Evolutionary conservation across 2,888 invertebrate genomes (phyloP).

Genomic region (Mesopsocus fuscifrons): DNA sequence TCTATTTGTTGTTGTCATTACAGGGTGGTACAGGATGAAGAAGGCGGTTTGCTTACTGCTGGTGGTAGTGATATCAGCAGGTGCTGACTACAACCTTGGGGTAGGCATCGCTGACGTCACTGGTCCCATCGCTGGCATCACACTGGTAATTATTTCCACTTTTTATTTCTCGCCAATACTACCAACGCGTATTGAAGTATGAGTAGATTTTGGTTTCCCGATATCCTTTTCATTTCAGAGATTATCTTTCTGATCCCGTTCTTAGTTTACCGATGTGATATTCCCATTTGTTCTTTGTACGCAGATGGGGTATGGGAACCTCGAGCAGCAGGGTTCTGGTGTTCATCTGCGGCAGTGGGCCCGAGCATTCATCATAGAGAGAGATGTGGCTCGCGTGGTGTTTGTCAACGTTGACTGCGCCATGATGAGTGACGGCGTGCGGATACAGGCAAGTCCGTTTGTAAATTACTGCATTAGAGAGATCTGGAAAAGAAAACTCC

Average conservation of each 20-base stretch:
- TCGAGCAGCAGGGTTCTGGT: slow-evolving; percentile 62
- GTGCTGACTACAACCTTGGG: slow-evolving; percentile 33
- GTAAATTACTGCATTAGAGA: no score
- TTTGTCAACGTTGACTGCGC: slow-evolving; percentile 74
- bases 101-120: slow-evolving; percentile 82
- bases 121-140: slow-evolving; percentile 75
- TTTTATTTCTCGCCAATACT: no score
- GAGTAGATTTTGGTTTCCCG: no score
- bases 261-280: no score
- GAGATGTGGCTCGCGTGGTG: slow-evolving; percentile 45
- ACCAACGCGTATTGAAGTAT: no score
- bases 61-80: no score
- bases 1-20: no score
- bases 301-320: slow-evolving; percentile 92
- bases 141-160: slow-evolving; percentile 82
- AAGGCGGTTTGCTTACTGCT: no score
- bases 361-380: slow-evolving; percentile 65
- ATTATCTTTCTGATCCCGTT: no score
- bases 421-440: slow-evolving; percentile 68
- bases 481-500: background rate
- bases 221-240: no score
- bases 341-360: slow-evolving; percentile 76
- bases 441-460: slow-evolving; percentile 54
- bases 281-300: no score
- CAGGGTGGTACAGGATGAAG: no score